phyloP scores from a whole-genome alignment of 2,888 invertebrate species.

The Dicranocentrus wangi region DNA sequence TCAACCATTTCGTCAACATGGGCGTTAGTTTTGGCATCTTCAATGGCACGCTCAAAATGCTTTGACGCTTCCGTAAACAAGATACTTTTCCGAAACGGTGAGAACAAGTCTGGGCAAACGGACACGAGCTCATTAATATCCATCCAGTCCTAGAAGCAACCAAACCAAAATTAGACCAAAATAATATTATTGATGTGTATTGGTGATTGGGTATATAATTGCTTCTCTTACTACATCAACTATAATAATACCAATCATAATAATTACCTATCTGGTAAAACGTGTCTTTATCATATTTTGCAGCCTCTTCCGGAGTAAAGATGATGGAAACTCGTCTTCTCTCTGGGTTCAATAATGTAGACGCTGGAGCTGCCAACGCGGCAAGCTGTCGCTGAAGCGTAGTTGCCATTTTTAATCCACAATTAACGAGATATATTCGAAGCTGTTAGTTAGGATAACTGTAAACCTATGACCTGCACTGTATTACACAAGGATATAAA shows the following conservation, averaged over 20 bases:
- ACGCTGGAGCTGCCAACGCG: constrained; percentile 85
- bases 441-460: too few species aligned
- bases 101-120: constrained; percentile 82
- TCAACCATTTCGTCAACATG: constrained; percentile 84
- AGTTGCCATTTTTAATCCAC: constrained; percentile 78
- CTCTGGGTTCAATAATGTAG: constrained; percentile 80
- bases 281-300: constrained; percentile 86
- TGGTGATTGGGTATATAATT: neutral
- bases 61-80: constrained; percentile 84
- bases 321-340: constrained; percentile 87
- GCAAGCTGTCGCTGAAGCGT: constrained; percentile 87
- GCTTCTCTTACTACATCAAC: neutral
- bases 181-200: neutral
- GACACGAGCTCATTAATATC: constrained; percentile 87
- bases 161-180: constrained; percentile 12
- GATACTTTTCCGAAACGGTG: constrained; percentile 83
- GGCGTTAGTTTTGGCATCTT: constrained; percentile 83
- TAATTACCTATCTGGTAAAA: constrained; percentile 87
- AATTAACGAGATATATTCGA: too few species aligned
- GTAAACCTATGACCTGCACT: too few species aligned
- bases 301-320: constrained; percentile 92
- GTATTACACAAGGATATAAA: too few species aligned
- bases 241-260: too few species aligned
- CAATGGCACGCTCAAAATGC: constrained; percentile 87
- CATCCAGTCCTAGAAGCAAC: constrained; percentile 80